Evolutionary conservation across 1,140 invertebrate genomes (phyloP).

Genomic region (Helicoverpa armigera): DNA sequence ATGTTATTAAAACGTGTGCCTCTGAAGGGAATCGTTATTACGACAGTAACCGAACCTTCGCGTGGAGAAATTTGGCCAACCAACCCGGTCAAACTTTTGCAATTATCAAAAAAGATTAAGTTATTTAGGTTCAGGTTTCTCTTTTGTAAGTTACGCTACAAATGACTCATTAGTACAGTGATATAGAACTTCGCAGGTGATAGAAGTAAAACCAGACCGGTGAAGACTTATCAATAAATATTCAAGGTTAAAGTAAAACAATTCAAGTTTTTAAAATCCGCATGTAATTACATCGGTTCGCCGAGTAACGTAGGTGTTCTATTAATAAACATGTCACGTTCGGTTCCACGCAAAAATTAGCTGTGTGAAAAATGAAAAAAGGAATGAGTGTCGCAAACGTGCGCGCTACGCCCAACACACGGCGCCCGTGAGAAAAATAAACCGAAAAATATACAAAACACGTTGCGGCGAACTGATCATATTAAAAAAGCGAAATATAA

Average conservation of each 20-base stretch:
- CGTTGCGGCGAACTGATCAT: conserved; percentile 24
- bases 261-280: background rate
- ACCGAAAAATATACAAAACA: conserved; percentile 33
- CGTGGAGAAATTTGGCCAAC: background rate
- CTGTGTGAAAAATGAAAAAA: conserved; percentile 19
- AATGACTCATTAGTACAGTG: too few species aligned
- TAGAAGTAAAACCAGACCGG: too few species aligned
- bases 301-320: background rate
- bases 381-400: background rate
- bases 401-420: background rate
- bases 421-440: conserved; percentile 15
- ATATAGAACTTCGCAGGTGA: too few species aligned
- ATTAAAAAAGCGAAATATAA: conserved; percentile 42
- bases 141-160: too few species aligned
- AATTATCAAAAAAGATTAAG: conserved; percentile 19
- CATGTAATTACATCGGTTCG: background rate
- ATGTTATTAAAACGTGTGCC: background rate
- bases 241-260: too few species aligned
- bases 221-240: too few species aligned
- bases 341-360: conserved; percentile 21
- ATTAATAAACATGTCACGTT: background rate
- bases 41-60: background rate
- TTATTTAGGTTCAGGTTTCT: background rate
- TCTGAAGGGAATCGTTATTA: conserved; percentile 27
- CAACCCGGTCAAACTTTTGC: conserved; percentile 13